These are phyloP conservation scores for Muraenolepis orangiensis DNA, from an alignment of 2,797 vertebrate genomes.

Conservation along the genomic window DNA sequence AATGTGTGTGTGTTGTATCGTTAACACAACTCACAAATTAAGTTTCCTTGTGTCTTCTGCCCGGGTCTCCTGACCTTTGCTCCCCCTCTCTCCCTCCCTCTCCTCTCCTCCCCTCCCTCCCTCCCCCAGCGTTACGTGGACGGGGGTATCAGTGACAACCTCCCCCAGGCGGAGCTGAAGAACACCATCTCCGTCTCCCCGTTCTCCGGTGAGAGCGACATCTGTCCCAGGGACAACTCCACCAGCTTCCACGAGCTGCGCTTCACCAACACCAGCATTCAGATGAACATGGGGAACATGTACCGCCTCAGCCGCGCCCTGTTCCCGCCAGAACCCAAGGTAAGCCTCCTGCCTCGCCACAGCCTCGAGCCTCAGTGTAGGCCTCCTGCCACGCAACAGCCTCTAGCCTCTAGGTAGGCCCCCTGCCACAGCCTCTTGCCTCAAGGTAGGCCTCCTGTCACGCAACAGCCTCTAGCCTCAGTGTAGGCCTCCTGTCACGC, in stretches of 20 bases:
- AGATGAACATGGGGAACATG: conserved; percentile 81
- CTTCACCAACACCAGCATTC: conserved; percentile 81
- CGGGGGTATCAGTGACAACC: conserved; percentile 82
- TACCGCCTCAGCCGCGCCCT: conserved; percentile 76
- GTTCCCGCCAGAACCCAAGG: conserved; percentile 84
- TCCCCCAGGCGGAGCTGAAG: conserved; percentile 78
- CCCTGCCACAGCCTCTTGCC: too few relatives aligned
- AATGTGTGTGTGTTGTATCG: too few relatives aligned
- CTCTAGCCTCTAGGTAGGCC: too few relatives aligned
- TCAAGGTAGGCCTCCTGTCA: too few relatives aligned
- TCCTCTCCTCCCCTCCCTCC: neutral
- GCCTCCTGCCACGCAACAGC: too few relatives aligned
- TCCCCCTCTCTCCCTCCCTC: neutral
- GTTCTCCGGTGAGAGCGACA: conserved; percentile 89
- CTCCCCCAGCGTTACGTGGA: conserved; percentile 84
- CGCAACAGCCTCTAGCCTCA: too few relatives aligned
- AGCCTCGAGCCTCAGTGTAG: too few relatives aligned
- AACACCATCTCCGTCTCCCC: conserved; percentile 90
- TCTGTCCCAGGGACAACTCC: conserved; percentile 85
- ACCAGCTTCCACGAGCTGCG: conserved; percentile 82
- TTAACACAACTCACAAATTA: too few relatives aligned
- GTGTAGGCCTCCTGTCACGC: too few relatives aligned
- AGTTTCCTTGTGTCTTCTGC: neutral
- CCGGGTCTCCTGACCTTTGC: neutral
- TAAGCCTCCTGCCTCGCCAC: too few relatives aligned